Conservation (phyloP, 2,113 vertebrate genomes). For the Plectropomus leopardus region DNA sequence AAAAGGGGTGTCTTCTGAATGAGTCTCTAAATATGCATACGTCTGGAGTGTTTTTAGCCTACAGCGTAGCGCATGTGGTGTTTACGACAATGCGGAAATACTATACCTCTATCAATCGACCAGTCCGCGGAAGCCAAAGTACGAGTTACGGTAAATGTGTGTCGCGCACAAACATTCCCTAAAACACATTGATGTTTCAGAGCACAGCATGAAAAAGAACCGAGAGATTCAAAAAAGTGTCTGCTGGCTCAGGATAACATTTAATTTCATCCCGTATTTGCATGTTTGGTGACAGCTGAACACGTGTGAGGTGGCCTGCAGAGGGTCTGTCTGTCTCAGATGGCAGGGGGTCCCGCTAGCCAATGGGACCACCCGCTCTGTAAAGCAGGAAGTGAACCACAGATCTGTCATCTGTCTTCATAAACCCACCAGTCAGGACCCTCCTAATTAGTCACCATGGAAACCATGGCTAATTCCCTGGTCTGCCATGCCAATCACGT, state of each 20-base stretch:
- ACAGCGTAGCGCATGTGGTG: conserved; percentile 10
- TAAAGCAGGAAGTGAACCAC: conserved; percentile 76
- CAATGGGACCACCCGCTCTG: conserved; percentile 71
- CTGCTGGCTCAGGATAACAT: conserved; percentile 17
- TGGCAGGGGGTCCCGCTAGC: conserved; percentile 64
- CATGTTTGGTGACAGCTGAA: conserved; percentile 64
- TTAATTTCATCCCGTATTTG: conserved; percentile 30
- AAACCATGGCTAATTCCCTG: conserved; percentile 79
- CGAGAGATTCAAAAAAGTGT: neutral
- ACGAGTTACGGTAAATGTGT: neutral
- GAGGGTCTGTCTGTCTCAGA: conserved; percentile 66
- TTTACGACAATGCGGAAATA: conserved; percentile 20
- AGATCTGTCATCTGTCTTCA: conserved; percentile 80
- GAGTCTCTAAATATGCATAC: conserved; percentile 38
- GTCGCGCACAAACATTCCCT: neutral
- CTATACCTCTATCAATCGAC: neutral
- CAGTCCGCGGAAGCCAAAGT: neutral
- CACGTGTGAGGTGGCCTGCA: conserved; percentile 44
- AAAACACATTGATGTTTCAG: neutral
- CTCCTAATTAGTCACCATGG: conserved; percentile 83
- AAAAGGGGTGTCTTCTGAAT: conserved; percentile 52
- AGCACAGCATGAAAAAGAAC: neutral
- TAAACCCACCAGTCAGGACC: conserved; percentile 78
- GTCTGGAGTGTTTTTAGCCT: conserved; percentile 4
- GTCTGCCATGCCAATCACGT: conserved; percentile 81